These are phyloP conservation scores for Catocala fraxini DNA, from an alignment of 2,888 invertebrate species.

Conservation along the genomic window DNA sequence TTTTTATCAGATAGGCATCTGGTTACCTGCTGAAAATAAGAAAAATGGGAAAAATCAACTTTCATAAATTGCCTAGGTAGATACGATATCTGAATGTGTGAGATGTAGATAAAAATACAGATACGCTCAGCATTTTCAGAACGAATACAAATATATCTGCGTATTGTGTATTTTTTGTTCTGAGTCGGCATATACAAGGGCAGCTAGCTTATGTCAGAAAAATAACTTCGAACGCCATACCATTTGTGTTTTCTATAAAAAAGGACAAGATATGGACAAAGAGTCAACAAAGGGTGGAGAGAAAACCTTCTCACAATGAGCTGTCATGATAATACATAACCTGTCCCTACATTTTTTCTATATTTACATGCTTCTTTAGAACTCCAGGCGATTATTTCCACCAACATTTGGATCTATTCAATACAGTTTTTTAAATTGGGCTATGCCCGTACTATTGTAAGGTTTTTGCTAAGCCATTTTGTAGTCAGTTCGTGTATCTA, in stretches of 20 bases:
- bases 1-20: constrained; percentile 34
- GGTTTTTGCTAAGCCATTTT: not conserved
- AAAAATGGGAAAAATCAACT: constrained; percentile 26
- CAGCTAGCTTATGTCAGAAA: constrained; percentile 9
- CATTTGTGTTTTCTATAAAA: constrained; percentile 20
- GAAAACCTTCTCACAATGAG: constrained; percentile 15
- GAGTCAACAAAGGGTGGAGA: constrained; percentile 13
- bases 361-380: constrained; percentile 9
- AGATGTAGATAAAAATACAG: constrained; percentile 37
- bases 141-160: constrained; percentile 27
- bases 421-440: constrained; percentile 1
- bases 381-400: not conserved
- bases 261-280: constrained; percentile 17
- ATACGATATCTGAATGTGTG: constrained; percentile 30
- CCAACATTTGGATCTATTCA: not conserved
- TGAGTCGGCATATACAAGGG: constrained; percentile 14
- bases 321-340: constrained; percentile 10
- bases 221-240: constrained; percentile 25
- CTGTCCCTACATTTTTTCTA: constrained; percentile 1
- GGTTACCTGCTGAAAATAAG: constrained; percentile 34
- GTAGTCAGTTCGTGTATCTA: not conserved
- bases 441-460: not conserved
- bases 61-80: constrained; percentile 34
- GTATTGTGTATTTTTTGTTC: constrained; percentile 26
- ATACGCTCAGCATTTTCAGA: constrained; percentile 38